phyloP scores from a whole-genome alignment of 2,888 invertebrate genomes.

The Drosophila mercatorum region DNA sequence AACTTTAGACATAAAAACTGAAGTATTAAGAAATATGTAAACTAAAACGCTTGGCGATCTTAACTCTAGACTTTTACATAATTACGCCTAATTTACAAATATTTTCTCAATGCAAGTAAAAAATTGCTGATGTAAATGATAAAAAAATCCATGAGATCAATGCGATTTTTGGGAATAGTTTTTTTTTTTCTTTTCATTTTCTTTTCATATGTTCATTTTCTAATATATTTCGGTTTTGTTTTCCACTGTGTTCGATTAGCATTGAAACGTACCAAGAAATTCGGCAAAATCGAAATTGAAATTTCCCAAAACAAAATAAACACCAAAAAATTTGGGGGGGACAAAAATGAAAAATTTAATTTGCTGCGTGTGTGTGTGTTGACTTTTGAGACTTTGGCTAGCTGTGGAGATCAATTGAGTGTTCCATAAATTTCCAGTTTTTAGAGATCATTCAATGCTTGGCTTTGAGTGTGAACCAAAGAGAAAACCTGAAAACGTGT shows the following conservation, averaged over 20 bases:
- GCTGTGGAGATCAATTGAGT: constrained; percentile 74
- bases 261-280: constrained; percentile 67
- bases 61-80: constrained; percentile 60
- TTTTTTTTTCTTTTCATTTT: constrained; percentile 57
- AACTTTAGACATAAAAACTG: constrained; percentile 36
- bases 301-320: constrained; percentile 22
- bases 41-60: constrained; percentile 75
- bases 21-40: constrained; percentile 44
- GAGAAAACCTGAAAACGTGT: constrained; percentile 30
- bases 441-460: constrained; percentile 60
- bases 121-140: constrained; percentile 68
- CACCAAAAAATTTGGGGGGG: neutral
- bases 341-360: constrained; percentile 30
- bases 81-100: constrained; percentile 53
- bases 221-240: constrained; percentile 38
- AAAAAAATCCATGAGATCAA: constrained; percentile 84
- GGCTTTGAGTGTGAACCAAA: constrained; percentile 56
- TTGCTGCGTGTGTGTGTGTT: constrained; percentile 26
- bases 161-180: constrained; percentile 85
- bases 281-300: constrained; percentile 38
- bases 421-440: constrained; percentile 51
- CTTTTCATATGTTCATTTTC: constrained; percentile 18
- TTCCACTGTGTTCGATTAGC: constrained; percentile 67
- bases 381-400: constrained; percentile 69
- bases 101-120: constrained; percentile 64